Evolutionary conservation across 1,140 invertebrate species (phyloP), one percentile per base, ranked within the genome.

Genomic region (Anoplolepis gracilipes): DNA sequence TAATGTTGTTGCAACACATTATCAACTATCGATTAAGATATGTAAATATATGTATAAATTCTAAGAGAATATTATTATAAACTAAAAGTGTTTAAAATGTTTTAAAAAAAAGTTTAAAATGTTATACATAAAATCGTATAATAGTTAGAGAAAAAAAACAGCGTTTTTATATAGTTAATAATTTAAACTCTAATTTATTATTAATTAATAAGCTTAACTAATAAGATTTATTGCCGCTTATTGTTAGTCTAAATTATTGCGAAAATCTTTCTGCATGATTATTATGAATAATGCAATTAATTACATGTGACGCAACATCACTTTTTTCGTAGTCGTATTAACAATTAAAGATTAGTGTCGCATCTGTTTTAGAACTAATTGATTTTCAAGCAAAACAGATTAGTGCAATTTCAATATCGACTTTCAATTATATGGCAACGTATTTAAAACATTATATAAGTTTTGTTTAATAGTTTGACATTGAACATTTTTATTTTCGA

Each of bases 291-390:
- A 53, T 4, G 28, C 46, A 30, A 72, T 70, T 70, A 49, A 65
- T 77, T 78, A 46, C 46, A 10, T n/a, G n/a, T 28, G 64, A 70
- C 0, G 49, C 13, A 39, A 79, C n/a, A 42, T 19, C 13, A 3
- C 22, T 25, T 2, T 57, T 57, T 72, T 28, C 25, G 55, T 39
- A 69, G 36, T 55, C 25, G 65, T 13, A 36, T 81, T 39, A 81
- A 57, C 33, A 81, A 81, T 8, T n/a, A 30, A 8, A 19, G 25
- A 81, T 70, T 72, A 59, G 13, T 22, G 19, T 55, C n/a, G 39
- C 11, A 5, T 19, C 11, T 33, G 61, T 46, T 64, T 77, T 13
- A 49, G 22, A 67, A 78, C 19, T n/a, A 36, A 39, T 33, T 75
- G 11, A 1, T 67, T 53, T 33, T 67, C 25, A 53, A 25, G 42